A percentile compares a stretch with the other conserved stretches of the same genome.
Conservation (phyloP, 2,888 invertebrate genomes). For the Drosophila tanythrix region DNA sequence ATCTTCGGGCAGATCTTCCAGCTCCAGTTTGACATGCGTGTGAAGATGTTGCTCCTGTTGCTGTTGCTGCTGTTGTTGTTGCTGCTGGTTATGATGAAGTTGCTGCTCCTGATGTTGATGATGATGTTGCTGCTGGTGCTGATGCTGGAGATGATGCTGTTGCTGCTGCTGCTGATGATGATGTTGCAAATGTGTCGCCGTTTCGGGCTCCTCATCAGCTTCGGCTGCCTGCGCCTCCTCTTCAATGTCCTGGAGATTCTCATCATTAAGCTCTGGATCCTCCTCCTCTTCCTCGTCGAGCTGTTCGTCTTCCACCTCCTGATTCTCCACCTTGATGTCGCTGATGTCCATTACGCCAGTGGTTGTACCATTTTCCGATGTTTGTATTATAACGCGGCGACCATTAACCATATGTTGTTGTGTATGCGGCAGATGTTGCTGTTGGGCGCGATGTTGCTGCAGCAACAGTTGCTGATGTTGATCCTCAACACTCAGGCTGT, state of each 20-base stretch:
- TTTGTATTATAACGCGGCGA: slow-evolving; percentile 81
- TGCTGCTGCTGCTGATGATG: slow-evolving; percentile 34
- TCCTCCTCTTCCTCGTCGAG: slow-evolving; percentile 75
- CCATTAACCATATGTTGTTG: slow-evolving; percentile 77
- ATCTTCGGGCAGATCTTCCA: slow-evolving; percentile 69
- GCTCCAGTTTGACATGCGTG: slow-evolving; percentile 76
- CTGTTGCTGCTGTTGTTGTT: slow-evolving; percentile 22
- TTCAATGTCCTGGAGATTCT: slow-evolving; percentile 82
- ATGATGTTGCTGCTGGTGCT: slow-evolving; percentile 32
- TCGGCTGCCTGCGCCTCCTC: slow-evolving; percentile 82
- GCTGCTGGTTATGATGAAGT: slow-evolving; percentile 24
- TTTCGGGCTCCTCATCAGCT: slow-evolving; percentile 77
- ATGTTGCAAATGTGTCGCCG: slow-evolving; percentile 54
- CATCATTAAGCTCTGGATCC: slow-evolving; percentile 82
- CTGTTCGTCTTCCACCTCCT: slow-evolving; percentile 67
- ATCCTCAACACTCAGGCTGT: slow-evolving; percentile 45
- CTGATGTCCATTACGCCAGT: slow-evolving; percentile 35
- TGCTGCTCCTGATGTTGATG: slow-evolving; percentile 29
- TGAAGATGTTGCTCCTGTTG: slow-evolving; percentile 49
- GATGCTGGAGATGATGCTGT: slow-evolving; percentile 25
- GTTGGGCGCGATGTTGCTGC: slow-evolving; percentile 46
- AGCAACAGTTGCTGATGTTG: slow-evolving; percentile 62
- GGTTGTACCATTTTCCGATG: slow-evolving; percentile 53
- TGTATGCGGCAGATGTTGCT: slow-evolving; percentile 62
- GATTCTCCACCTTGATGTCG: slow-evolving; percentile 58